Evolutionary conservation across 1,140 invertebrate genomes (phyloP), one percentile per base, ranked within the genome.

Genomic region (Eriosoma lanigerum): DNA sequence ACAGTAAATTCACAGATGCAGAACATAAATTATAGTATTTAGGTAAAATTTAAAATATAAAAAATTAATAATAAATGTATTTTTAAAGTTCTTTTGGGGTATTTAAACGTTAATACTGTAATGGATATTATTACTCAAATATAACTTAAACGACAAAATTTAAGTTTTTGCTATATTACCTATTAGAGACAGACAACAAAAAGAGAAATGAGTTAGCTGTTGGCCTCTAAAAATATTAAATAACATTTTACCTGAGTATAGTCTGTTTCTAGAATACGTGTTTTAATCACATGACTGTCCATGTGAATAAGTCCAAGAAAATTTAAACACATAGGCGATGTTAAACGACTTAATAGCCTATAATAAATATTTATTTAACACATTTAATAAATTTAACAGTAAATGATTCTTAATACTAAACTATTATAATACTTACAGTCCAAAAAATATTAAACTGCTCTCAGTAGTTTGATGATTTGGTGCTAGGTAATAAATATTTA

Each of bases 401-500:
- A 76, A 46, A 48, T 8, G 3, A 38, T 38, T 38, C 8, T 8
- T 29, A 24, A 58, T 46, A 50, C 46, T 48, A 2, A 58, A 64
- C 6, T 1, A 24, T 12, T 12, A 29, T 82, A 54, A 21, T 46
- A 88, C 89, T 88, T 87, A 92, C 91, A 92, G 91, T 78, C 97
- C 97, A 85, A 95, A 96, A 86, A 99, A 99, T 84, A 99, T 96
- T 64, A 99, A 89, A 86, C 96, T 98, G 87, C 99, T 97, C 86
- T 99, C 97, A 86, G 99, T 98, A 1, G 98, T 99, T 87, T 98
- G 95, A 87, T 99, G 97, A 86, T 98, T 93, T 0, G 96, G 93
- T 10, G 97, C 96, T 83, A 99, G 87, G 85, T 99, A 98, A 87
- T 99, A 99, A 82, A 98, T 91, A 88, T 99, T 98, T 46, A 99